Conservation (phyloP, 2,113 vertebrate genomes). For the Dicrurus megarhynchus region DNA sequence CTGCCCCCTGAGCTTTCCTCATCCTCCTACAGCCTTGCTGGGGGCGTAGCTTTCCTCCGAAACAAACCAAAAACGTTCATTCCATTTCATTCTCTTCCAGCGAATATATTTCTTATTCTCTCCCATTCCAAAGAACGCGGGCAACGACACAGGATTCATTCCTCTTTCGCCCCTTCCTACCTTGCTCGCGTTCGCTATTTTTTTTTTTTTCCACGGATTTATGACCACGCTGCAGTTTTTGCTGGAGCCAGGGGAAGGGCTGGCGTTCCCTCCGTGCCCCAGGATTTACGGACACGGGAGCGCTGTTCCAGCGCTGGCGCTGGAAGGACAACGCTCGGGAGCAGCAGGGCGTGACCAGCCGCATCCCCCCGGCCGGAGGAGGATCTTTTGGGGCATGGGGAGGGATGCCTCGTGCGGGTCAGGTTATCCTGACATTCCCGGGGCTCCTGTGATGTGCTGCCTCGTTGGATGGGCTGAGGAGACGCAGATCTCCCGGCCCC, state of each 20-base stretch:
- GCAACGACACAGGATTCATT: not conserved
- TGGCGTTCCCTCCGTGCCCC: accelerated
- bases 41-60: not conserved
- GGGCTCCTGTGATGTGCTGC: not conserved
- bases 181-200: not conserved
- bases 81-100: not conserved
- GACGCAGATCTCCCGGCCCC: not conserved
- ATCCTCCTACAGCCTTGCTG: not conserved
- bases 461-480: not conserved
- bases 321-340: not conserved
- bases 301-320: accelerated
- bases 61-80: not conserved
- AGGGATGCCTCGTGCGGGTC: not conserved
- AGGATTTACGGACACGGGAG: accelerated
- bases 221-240: not conserved
- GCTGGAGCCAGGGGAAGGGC: not conserved
- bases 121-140: not conserved
- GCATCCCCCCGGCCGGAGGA: accelerated
- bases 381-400: not conserved
- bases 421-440: not conserved
- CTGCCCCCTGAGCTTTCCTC: not conserved
- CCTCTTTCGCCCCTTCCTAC: not conserved
- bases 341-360: not conserved
- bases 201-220: not conserved
- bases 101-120: accelerated